phyloP scores from a whole-genome alignment of 2,888 invertebrate species.

The Cybosia mesomella region DNA sequence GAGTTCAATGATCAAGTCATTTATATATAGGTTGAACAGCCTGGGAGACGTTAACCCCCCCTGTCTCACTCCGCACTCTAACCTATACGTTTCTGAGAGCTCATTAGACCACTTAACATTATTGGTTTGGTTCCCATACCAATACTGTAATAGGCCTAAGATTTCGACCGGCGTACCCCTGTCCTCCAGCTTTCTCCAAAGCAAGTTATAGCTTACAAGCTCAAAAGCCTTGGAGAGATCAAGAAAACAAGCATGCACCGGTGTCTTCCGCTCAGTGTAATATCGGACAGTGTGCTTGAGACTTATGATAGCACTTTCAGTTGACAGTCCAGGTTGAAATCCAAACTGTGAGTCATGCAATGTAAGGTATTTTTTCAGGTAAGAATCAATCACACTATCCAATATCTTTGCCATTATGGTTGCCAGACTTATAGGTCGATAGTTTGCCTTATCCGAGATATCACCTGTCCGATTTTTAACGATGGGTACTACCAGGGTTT shows the following conservation, averaged over 20 bases:
- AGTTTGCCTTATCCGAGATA: too few relatives aligned
- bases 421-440: too few relatives aligned
- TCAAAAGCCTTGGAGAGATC: constrained; percentile 32
- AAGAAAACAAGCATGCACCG: constrained; percentile 28
- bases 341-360: too few relatives aligned
- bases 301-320: constrained; percentile 28
- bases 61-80: neutral
- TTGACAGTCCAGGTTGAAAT: constrained; percentile 27
- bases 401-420: too few relatives aligned
- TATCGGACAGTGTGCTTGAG: constrained; percentile 33
- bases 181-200: constrained; percentile 28
- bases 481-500: too few relatives aligned
- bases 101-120: neutral
- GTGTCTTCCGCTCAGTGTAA: constrained; percentile 27
- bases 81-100: neutral
- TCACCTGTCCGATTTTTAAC: too few relatives aligned
- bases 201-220: constrained; percentile 25
- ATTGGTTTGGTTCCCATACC: neutral
- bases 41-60: neutral
- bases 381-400: too few relatives aligned
- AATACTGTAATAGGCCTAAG: neutral
- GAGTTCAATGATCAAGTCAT: too few relatives aligned
- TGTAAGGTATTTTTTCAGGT: too few relatives aligned
- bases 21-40: too few relatives aligned
- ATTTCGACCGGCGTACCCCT: neutral